Percentiles rank a stretch among this genome's conserved stretches.
Evolutionary conservation across 2,113 vertebrate genomes (phyloP).

Genomic region (Takifugu flavidus): DNA sequence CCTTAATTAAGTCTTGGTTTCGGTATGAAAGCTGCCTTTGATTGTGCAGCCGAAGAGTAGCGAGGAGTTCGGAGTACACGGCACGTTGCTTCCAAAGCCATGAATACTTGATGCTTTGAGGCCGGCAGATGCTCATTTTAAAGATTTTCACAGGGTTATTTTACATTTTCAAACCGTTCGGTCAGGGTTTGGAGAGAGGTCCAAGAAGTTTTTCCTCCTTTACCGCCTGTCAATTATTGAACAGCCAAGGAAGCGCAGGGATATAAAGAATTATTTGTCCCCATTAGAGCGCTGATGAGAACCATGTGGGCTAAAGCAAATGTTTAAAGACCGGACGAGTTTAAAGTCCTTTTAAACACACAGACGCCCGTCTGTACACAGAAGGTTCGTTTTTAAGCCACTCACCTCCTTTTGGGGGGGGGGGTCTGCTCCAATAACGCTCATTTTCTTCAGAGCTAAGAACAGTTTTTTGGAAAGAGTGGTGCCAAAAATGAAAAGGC

Average conservation of each 20-base stretch:
- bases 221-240: constrained; percentile 28
- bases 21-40: constrained; percentile 15
- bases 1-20: constrained; percentile 7
- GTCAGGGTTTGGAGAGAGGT: constrained; percentile 23
- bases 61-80: constrained; percentile 32
- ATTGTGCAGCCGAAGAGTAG: constrained; percentile 29
- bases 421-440: too few species aligned
- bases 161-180: constrained; percentile 9
- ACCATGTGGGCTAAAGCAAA: too few species aligned
- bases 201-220: not conserved
- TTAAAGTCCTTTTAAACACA: too few species aligned
- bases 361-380: too few species aligned
- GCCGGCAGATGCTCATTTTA: constrained; percentile 25
- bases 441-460: too few species aligned
- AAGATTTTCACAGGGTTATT: constrained; percentile 12
- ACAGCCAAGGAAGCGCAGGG: not conserved
- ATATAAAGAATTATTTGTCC: too few species aligned
- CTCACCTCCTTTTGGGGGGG: too few species aligned
- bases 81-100: constrained; percentile 19
- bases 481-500: too few species aligned
- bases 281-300: too few species aligned
- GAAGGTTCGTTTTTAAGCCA: too few species aligned
- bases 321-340: too few species aligned
- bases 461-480: too few species aligned
- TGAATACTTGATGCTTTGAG: constrained; percentile 54